Conservation (phyloP, 2,888 invertebrate genomes). For the Rhagonycha fulva region DNA sequence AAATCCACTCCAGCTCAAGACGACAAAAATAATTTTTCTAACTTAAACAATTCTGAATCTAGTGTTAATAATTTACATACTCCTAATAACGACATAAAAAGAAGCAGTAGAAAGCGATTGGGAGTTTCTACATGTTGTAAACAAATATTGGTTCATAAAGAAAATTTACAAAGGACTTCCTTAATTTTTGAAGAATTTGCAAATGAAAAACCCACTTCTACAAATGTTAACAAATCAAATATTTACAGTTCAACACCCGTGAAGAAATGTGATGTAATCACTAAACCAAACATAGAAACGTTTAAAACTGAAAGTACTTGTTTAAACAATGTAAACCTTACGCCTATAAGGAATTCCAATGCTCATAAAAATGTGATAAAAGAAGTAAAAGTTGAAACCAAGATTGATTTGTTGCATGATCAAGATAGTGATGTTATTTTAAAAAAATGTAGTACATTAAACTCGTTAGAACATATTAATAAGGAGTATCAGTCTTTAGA, state of each 20-base stretch:
- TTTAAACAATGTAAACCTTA: background rate
- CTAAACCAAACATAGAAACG: background rate
- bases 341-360: background rate
- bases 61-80: background rate
- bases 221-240: constrained; percentile 28
- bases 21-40: background rate
- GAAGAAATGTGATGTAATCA: background rate
- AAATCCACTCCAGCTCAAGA: background rate
- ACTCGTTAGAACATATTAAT: background rate
- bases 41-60: background rate
- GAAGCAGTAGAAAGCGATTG: background rate
- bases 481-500: background rate
- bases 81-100: background rate
- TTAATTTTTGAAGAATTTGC: constrained; percentile 18
- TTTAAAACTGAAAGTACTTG: background rate
- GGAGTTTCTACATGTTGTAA: background rate
- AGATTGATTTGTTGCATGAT: background rate
- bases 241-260: constrained; percentile 11
- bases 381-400: background rate
- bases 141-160: background rate
- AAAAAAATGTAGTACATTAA: background rate
- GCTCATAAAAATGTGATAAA: background rate
- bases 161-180: background rate
- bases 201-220: constrained; percentile 33
- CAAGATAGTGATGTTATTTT: background rate